phyloP scores from a whole-genome alignment of 2,113 vertebrate genomes.

The Sialia sialis region DNA sequence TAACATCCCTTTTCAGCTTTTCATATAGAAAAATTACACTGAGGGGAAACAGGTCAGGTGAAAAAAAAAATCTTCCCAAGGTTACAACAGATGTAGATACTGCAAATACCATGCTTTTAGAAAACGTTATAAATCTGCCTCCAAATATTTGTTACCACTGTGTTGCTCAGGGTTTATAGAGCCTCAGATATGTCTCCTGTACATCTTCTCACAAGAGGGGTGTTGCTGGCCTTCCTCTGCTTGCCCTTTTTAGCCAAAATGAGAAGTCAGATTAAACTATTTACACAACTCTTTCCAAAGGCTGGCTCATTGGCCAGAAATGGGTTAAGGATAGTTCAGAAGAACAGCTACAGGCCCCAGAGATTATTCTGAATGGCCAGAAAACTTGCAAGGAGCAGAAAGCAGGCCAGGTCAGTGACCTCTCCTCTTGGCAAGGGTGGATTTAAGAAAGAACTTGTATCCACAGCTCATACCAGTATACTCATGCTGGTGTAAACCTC shows the following conservation, averaged over 20 bases:
- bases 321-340: neutral
- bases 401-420: neutral
- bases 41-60: neutral
- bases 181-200: neutral
- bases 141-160: neutral
- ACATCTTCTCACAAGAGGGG: neutral
- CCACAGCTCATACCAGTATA: neutral
- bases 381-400: neutral
- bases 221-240: neutral
- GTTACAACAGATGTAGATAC: neutral
- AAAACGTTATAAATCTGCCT: neutral
- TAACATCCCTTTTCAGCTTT: neutral
- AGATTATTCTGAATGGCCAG: neutral
- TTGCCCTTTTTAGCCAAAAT: neutral
- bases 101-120: neutral
- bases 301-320: neutral
- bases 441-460: neutral
- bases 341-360: neutral
- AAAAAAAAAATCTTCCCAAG: neutral
- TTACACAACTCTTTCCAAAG: neutral
- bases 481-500: neutral
- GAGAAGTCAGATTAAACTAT: neutral
- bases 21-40: neutral
- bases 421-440: neutral
- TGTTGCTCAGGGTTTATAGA: neutral